These are phyloP conservation scores for Dynastes grantii DNA, from an alignment of 2,888 invertebrate species.

Conservation along the genomic window DNA sequence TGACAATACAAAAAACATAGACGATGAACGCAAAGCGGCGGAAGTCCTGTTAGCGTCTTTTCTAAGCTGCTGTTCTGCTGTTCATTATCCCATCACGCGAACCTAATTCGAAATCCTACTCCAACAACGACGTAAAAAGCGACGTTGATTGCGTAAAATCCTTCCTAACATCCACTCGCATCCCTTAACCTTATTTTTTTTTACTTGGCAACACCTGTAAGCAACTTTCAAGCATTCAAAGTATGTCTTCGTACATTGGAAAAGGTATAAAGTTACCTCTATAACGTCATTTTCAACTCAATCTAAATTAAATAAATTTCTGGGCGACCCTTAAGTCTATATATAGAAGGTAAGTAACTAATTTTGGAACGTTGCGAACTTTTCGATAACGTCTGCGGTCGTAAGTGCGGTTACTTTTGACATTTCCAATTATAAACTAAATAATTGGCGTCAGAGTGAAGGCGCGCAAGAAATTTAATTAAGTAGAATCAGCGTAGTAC, in stretches of 20 bases:
- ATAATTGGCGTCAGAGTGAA: constrained; percentile 30
- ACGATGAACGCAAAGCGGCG: too few relatives aligned
- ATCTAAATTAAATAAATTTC: constrained; percentile 6
- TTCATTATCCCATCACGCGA: too few relatives aligned
- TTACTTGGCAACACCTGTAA: too few relatives aligned
- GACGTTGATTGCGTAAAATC: not conserved
- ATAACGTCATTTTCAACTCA: not conserved
- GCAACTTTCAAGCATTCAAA: too few relatives aligned
- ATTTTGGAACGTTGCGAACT: constrained; percentile 41
- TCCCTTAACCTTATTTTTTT: not conserved
- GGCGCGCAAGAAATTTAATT: constrained; percentile 37
- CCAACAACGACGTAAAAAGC: not conserved
- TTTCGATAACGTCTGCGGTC: constrained; percentile 41
- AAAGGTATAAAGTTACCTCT: not conserved
- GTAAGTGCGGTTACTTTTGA: constrained; percentile 47
- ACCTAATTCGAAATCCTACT: too few relatives aligned
- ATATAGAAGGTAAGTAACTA: constrained; percentile 29
- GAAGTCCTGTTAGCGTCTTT: too few relatives aligned
- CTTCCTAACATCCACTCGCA: not conserved
- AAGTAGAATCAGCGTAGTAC: constrained; percentile 25
- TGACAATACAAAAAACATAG: too few relatives aligned
- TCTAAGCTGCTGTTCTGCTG: too few relatives aligned
- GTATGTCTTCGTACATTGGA: too few relatives aligned
- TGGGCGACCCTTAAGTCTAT: not conserved
- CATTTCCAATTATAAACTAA: constrained; percentile 49